Conservation (phyloP, 2,797 vertebrate genomes). For the Ptychobarbus kaznakovi region DNA sequence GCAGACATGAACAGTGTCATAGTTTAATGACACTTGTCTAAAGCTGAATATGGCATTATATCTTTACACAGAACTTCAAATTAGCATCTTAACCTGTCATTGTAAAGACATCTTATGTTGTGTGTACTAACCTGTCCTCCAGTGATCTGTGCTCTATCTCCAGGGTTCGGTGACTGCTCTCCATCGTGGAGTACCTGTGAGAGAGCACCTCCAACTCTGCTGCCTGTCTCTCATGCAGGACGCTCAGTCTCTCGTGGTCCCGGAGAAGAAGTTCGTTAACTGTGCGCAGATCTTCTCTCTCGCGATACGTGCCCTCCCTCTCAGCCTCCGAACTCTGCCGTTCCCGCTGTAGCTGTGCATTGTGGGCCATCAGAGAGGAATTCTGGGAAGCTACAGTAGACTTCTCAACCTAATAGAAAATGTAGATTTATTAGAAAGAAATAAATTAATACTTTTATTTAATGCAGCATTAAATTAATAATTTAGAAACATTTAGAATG, state of each 20-base stretch:
- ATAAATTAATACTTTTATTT: no score
- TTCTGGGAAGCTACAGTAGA: constrained; percentile 92
- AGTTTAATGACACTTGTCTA: neutral
- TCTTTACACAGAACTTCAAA: neutral
- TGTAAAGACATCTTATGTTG: neutral
- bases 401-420: constrained; percentile 87
- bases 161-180: constrained; percentile 89
- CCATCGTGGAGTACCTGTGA: constrained; percentile 91
- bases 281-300: constrained; percentile 90
- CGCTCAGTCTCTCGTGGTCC: constrained; percentile 94
- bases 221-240: constrained; percentile 93
- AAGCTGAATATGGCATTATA: neutral
- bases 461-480: neutral
- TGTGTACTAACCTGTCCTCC: constrained; percentile 87
- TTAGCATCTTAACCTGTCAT: neutral
- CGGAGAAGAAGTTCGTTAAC: constrained; percentile 91
- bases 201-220: constrained; percentile 92
- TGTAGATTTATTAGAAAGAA: neutral
- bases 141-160: constrained; percentile 44
- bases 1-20: neutral
- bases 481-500: neutral
- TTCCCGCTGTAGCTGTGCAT: constrained; percentile 92
- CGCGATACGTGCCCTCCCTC: constrained; percentile 85
- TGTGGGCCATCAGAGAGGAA: constrained; percentile 92
- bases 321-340: constrained; percentile 91